phyloP scores from a whole-genome alignment of 1,140 invertebrate genomes.

The Pristionchus pacificus region DNA sequence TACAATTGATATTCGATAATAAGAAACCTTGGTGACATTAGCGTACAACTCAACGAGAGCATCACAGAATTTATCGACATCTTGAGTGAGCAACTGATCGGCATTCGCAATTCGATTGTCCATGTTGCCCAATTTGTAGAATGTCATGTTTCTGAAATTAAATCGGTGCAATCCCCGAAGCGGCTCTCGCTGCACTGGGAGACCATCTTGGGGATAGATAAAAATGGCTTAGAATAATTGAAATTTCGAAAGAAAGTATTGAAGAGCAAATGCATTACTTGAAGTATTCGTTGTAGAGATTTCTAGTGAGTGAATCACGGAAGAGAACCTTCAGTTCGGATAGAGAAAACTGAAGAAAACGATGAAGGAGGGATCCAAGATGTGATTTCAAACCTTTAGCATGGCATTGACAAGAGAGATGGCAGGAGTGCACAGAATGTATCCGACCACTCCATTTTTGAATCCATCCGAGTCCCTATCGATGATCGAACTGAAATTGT shows the following conservation, averaged over 20 bases:
- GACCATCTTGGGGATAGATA: too few relatives aligned
- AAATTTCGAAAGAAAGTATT: constrained; percentile 9
- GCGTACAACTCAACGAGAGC: constrained; percentile 90
- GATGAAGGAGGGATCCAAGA: constrained; percentile 24
- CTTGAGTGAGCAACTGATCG: constrained; percentile 89
- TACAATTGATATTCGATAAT: not conserved
- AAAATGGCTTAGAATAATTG: constrained; percentile 1
- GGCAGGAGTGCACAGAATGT: constrained; percentile 58
- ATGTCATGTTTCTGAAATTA: constrained; percentile 79
- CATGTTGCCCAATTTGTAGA: constrained; percentile 92
- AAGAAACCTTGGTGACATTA: constrained; percentile 80
- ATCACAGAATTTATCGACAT: constrained; percentile 94
- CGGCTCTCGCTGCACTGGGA: constrained; percentile 72
- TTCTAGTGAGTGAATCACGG: constrained; percentile 77
- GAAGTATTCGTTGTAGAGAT: constrained; percentile 85
- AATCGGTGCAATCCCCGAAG: constrained; percentile 83
- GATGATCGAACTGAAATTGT: constrained; percentile 83
- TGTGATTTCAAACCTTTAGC: constrained; percentile 70
- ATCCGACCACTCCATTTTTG: constrained; percentile 71
- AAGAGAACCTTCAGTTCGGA: constrained; percentile 86
- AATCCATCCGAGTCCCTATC: constrained; percentile 76
- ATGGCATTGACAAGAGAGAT: constrained; percentile 83
- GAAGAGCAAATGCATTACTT: constrained; percentile 4
- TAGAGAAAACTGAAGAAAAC: constrained; percentile 71
- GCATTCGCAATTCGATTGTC: constrained; percentile 90